phyloP scores from a whole-genome alignment of 2,888 invertebrate species.

The Metacarcinus magister region DNA sequence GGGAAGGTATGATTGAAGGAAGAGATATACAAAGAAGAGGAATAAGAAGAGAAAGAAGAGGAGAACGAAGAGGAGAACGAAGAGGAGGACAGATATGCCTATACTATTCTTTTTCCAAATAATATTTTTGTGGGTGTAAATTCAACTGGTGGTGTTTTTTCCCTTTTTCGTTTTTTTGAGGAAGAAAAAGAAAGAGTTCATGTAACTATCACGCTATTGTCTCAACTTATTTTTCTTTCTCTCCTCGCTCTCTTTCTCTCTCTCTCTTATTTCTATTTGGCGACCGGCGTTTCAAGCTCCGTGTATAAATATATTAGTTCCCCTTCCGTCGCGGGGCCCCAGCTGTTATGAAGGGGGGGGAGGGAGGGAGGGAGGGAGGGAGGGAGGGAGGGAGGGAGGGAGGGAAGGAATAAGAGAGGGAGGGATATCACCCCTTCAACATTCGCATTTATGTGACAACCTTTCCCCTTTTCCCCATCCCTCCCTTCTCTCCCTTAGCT shows the following conservation, averaged over 20 bases:
- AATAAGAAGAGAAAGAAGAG: neutral
- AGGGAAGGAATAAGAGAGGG: neutral
- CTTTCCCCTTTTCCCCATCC: neutral
- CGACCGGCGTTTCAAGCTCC: neutral
- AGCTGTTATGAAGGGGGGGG: neutral
- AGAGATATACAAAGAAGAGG: neutral
- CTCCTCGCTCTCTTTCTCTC: slow-evolving; percentile 49
- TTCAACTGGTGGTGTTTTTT: neutral
- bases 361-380: neutral
- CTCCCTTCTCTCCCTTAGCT: slow-evolving; percentile 31
- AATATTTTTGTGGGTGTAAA: neutral
- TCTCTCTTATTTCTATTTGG: neutral
- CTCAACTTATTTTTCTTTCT: neutral
- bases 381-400: neutral
- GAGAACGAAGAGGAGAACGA: neutral
- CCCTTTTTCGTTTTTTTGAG: neutral
- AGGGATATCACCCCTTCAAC: neutral
- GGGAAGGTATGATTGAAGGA: neutral
- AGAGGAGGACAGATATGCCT: neutral
- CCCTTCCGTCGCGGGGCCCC: slow-evolving; percentile 10
- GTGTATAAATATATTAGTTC: slow-evolving; percentile 10
- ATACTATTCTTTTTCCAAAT: neutral
- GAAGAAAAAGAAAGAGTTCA: neutral
- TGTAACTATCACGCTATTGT: neutral
- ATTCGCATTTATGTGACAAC: slow-evolving; percentile 4